Evolutionary conservation across 2,113 vertebrate species (phyloP), one percentile per base, ranked within the genome.

Genomic region (Sebastes fasciatus): DNA sequence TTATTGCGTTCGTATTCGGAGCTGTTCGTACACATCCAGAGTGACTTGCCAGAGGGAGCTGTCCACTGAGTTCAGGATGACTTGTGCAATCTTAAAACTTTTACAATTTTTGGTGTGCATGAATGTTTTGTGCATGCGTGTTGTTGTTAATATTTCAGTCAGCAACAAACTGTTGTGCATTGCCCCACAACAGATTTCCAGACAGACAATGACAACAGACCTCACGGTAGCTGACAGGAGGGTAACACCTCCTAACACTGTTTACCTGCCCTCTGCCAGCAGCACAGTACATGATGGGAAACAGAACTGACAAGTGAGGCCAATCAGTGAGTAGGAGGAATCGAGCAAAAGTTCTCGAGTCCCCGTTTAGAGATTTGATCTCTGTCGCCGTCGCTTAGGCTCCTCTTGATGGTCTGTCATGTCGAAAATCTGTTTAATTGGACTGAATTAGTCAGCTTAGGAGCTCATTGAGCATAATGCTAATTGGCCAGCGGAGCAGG

Each of bases 231-330:
- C 49, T 87, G 78, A 71, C 80, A 78, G 65, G 65, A 75, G 19
- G 14, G 51, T 26, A 66, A 82, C 54, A 63, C 58, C 70, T 52
- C 58, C 58, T 51, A 67, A 74, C 34, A 51, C 40, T 76, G 73
- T 86, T 81, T 89, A 90, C 83, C 83, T 89, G 85, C 54, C n/a
- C 67, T 85, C 79, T 66, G 77, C 74, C 74, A 89, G 58, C 75
- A 61, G 40, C 65, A 63, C 43, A 63, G 52, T 67, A 63, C 70
- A 76, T 89, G 83, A 90, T 81, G 80, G 61, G 69, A 89, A 91
- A 78, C 62, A 49, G 9, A 90, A 76, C 42, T 84, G 88, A 86
- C 84, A 89, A 73, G 62, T 51, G 62, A 77, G 73, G 62, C 51
- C 71, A 85, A 84, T 83, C 70, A 82, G 54, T 9, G 19, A 67